These are phyloP conservation scores for Drepanosiphum platanoidis DNA, from an alignment of 2,888 invertebrate genomes.

Conservation along the genomic window DNA sequence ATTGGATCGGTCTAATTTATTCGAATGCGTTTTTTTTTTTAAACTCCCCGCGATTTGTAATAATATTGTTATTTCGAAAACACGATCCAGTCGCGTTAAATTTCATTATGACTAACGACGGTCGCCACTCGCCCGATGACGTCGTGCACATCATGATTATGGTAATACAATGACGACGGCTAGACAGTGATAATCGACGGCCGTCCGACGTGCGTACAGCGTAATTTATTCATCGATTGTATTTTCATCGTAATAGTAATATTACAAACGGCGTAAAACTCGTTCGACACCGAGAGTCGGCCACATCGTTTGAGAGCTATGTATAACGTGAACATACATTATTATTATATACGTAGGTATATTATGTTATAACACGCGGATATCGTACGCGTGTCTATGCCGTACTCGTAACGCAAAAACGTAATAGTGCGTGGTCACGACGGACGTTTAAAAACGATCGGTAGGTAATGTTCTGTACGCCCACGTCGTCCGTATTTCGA, in stretches of 20 bases:
- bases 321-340: neutral
- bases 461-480: neutral
- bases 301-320: no score
- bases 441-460: neutral
- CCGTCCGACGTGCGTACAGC: neutral
- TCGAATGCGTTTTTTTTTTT: no score
- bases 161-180: neutral
- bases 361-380: no score
- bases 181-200: neutral
- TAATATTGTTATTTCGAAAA: no score
- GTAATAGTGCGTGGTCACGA: neutral
- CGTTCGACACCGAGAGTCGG: neutral
- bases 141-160: neutral
- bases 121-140: neutral
- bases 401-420: neutral
- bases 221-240: conserved; percentile 16
- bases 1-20: no score
- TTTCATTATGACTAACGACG: neutral
- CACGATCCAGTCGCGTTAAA: no score
- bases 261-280: no score
- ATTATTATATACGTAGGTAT: neutral
- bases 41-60: no score
- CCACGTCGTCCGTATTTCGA: neutral
- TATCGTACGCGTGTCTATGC: neutral
- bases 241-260: neutral